Evolutionary conservation across 2,797 vertebrate genomes (phyloP), one percentile per base, ranked within the genome.

Genomic region (Potorous gilbertii): DNA sequence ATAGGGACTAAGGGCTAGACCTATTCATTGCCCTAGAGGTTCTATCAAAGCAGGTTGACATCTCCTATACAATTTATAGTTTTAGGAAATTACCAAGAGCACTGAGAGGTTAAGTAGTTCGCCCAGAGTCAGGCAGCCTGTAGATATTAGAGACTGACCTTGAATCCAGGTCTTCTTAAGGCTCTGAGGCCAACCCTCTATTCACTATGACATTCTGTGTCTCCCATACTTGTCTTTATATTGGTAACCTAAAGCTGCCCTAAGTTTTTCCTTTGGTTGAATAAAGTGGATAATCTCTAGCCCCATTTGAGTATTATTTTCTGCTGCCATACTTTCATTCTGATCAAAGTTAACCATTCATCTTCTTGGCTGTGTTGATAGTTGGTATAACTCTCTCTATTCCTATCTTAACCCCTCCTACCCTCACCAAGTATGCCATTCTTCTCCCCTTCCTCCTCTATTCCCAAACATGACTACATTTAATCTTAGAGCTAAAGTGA

Each of bases 261-360:
- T 56, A 89, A 96, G 92, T 94, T 5, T 66, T 92, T 92, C 95
- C 93, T 62, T 93, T 91, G n/a, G 29, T 62, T 12, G n/a, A 31
- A 2, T 16, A 56, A 74, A 74, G 12, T 2, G 52, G 55, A 34
- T 94, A 34, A 93, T 97, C 31, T 93, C 57, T 92, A 27, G 87
- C 91, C n/a, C n/a, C 57, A 21, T 81, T 94, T 95, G 94, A 21
- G 9, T 16, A 18, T 92, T 52, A 0, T 5, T 89, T 27, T n/a
- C 28, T 89, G 92, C 27, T 90, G 11, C 56, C 3, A 24, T 2
- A 1, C 5, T 92, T 29, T 92, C 31, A 40, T 55, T 90, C 13
- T 31, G 59, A 87, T 94, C 31, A 90, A 56, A 94, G 59, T 92
- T 93, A 93, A 91, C 95, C 81, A 56, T 95, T 46, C 54, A n/a